phyloP scores from a whole-genome alignment of 2,888 invertebrate genomes.

The Sipunculus nudus region DNA sequence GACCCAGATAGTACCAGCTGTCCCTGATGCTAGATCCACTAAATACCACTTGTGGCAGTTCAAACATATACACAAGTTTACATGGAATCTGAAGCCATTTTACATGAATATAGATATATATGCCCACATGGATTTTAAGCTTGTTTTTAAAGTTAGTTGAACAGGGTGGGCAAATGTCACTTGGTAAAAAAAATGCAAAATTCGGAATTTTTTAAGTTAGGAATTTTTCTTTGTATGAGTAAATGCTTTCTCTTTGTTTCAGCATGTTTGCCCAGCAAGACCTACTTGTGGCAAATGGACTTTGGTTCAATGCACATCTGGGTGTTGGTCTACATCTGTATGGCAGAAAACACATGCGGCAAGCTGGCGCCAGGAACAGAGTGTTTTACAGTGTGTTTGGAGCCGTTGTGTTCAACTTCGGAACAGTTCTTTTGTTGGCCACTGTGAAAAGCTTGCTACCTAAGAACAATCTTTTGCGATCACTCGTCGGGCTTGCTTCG shows the following conservation, averaged over 20 bases:
- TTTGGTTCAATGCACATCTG: constrained; percentile 81
- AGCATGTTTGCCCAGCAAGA: constrained; percentile 63
- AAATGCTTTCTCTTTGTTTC: constrained; percentile 50
- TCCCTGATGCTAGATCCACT: no score
- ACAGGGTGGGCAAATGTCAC: no score
- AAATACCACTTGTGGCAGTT: no score
- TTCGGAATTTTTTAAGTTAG: no score
- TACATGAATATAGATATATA: no score
- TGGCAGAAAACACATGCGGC: constrained; percentile 79
- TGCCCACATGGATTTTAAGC: no score
- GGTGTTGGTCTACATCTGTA: constrained; percentile 87
- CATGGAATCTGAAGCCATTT: no score
- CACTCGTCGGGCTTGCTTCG: constrained; percentile 77
- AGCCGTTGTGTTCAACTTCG: constrained; percentile 81
- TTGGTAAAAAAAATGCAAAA: no score
- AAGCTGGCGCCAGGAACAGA: constrained; percentile 76
- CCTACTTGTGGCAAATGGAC: constrained; percentile 72
- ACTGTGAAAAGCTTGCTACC: constrained; percentile 82
- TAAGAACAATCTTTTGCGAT: constrained; percentile 75
- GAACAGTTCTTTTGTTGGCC: constrained; percentile 89
- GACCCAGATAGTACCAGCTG: no score
- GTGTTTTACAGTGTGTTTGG: constrained; percentile 69
- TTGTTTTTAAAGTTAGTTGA: no score
- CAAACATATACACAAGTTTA: no score
- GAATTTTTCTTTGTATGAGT: no score